These are phyloP conservation scores for Stenolophus ochropezus DNA, from an alignment of 2,888 invertebrate genomes.

Conservation along the genomic window DNA sequence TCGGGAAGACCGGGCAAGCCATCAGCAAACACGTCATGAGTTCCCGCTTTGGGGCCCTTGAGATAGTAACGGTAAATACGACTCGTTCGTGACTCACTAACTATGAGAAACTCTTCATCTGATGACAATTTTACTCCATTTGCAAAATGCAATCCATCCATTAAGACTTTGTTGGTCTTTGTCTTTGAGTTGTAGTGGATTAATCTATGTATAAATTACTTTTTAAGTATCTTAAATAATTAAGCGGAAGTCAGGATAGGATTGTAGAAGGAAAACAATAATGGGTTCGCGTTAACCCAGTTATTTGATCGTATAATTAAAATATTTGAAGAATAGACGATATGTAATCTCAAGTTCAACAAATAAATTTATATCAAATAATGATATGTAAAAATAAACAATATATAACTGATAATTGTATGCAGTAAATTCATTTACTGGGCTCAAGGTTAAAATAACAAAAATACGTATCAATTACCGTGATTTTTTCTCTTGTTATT, in stretches of 20 bases:
- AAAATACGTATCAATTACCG: background rate
- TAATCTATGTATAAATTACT: conserved; percentile 76
- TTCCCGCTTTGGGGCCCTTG: conserved; percentile 87
- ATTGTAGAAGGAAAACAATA: no score
- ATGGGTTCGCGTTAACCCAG: no score
- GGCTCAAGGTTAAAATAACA: background rate
- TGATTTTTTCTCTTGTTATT: background rate
- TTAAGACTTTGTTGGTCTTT: conserved; percentile 84
- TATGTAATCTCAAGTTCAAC: background rate
- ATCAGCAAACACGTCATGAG: conserved; percentile 85
- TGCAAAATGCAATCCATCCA: conserved; percentile 87
- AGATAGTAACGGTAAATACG: conserved; percentile 86
- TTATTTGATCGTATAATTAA: no score
- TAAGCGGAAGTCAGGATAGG: no score
- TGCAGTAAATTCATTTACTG: background rate
- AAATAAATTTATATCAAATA: background rate
- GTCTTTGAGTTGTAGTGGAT: conserved; percentile 87
- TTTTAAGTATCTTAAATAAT: background rate
- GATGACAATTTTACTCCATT: conserved; percentile 91
- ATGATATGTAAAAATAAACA: background rate
- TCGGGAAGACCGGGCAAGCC: conserved; percentile 87
- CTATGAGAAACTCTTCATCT: conserved; percentile 87
- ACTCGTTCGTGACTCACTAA: conserved; percentile 82
- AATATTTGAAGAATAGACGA: no score
- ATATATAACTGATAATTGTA: background rate